Evolutionary conservation across 2,888 invertebrate species (phyloP).

Genomic region (Andrena fulva): DNA sequence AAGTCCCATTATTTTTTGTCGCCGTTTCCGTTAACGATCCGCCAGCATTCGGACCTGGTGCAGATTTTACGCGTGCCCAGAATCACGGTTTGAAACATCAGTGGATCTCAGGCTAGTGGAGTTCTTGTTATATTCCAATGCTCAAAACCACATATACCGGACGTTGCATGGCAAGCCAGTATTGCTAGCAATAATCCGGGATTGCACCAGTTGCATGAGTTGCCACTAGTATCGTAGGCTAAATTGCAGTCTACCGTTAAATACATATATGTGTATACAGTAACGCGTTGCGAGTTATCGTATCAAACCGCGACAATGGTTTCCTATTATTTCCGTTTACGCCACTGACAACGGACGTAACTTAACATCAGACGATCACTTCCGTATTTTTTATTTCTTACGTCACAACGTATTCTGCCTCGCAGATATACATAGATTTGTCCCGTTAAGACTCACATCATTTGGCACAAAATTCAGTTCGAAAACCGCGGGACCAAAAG

Average conservation of each 20-base stretch:
- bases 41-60: not conserved
- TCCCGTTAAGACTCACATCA: too few relatives aligned
- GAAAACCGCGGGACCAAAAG: too few relatives aligned
- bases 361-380: too few relatives aligned
- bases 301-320: slow-evolving; percentile 47
- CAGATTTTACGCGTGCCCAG: slow-evolving; percentile 34
- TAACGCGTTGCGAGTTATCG: slow-evolving; percentile 40
- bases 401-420: too few relatives aligned
- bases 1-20: not conserved
- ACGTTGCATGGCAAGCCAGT: slow-evolving; percentile 57
- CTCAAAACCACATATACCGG: slow-evolving; percentile 59
- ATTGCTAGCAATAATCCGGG: slow-evolving; percentile 69
- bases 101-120: slow-evolving; percentile 18
- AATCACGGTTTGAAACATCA: slow-evolving; percentile 36
- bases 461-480: too few relatives aligned
- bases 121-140: slow-evolving; percentile 54
- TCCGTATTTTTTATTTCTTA: too few relatives aligned
- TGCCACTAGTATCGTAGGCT: slow-evolving; percentile 49
- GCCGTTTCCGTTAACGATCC: slow-evolving; percentile 11
- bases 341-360: not conserved
- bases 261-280: slow-evolving; percentile 9
- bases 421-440: too few relatives aligned
- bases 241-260: slow-evolving; percentile 35
- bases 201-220: slow-evolving; percentile 65
- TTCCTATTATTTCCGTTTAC: slow-evolving; percentile 38